Conservation (phyloP, 1,140 invertebrate species). For the Meloidogyne chitwoodi region DNA sequence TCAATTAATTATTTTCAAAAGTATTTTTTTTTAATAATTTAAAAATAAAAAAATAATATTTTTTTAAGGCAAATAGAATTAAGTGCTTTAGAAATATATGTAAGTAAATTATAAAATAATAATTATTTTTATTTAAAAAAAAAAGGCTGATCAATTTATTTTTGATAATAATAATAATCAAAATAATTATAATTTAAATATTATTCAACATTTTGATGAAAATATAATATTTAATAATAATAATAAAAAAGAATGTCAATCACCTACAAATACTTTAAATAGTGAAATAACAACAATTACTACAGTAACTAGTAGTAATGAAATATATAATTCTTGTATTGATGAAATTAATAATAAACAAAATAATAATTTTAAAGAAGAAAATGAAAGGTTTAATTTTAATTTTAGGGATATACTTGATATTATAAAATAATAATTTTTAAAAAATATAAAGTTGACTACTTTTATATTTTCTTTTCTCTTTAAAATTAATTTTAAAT, state of each 20-base stretch:
- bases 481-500: too few relatives aligned
- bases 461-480: too few relatives aligned
- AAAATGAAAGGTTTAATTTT: neutral
- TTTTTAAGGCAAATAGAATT: neutral
- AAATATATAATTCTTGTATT: neutral
- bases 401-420: neutral
- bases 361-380: neutral
- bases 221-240: neutral
- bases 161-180: neutral
- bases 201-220: neutral
- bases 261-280: neutral
- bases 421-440: neutral
- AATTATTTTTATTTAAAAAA: neutral
- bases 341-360: neutral
- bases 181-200: neutral
- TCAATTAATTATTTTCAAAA: constrained; percentile 6
- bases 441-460: too few relatives aligned
- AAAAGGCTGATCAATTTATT: neutral
- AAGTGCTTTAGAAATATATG: neutral
- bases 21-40: neutral
- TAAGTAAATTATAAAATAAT: neutral
- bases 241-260: neutral
- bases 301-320: neutral
- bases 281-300: neutral
- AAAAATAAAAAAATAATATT: neutral